These are phyloP conservation scores for Tenthredo scrophulariae DNA, from an alignment of 2,888 invertebrate species.

Conservation along the genomic window DNA sequence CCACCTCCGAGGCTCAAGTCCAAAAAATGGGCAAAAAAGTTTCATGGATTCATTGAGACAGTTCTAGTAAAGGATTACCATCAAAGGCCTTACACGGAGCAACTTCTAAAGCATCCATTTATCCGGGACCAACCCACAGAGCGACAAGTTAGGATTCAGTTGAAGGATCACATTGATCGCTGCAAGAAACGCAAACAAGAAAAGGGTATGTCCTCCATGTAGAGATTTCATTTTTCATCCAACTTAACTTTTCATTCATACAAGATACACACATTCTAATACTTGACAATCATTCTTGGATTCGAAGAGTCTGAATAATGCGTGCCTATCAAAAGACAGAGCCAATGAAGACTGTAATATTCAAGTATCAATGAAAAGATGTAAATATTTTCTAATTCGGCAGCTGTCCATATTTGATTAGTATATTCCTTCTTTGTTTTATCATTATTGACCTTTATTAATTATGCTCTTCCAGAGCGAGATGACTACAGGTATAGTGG, in stretches of 20 bases:
- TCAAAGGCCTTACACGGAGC: constrained; percentile 98
- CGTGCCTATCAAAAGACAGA: not conserved
- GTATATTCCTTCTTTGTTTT: constrained; percentile 8
- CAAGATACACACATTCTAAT: not conserved
- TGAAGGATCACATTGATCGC: constrained; percentile 99
- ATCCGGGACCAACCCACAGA: constrained; percentile 99
- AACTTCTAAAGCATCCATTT: constrained; percentile 97
- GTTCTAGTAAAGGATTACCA: constrained; percentile 99
- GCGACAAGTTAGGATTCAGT: constrained; percentile 97
- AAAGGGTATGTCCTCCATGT: constrained; percentile 85
- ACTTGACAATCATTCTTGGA: not conserved
- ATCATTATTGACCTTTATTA: not conserved
- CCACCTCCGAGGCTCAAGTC: constrained; percentile 98
- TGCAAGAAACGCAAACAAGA: constrained; percentile 97
- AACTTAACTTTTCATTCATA: constrained; percentile 72
- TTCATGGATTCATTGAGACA: constrained; percentile 98
- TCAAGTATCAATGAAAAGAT: too few relatives aligned
- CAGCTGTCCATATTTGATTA: not conserved
- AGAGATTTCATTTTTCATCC: constrained; percentile 79
- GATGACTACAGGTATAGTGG: constrained; percentile 90
- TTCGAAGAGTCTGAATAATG: too few relatives aligned
- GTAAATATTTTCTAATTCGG: not conserved
- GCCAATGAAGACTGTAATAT: not conserved
- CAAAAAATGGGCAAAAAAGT: constrained; percentile 98
- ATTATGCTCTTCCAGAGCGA: constrained; percentile 72